Percentiles rank a stretch among this genome's conserved stretches.
These are phyloP conservation scores for Nasonovia ribisnigri DNA, from an alignment of 2,888 invertebrate genomes.

Conservation along the genomic window DNA sequence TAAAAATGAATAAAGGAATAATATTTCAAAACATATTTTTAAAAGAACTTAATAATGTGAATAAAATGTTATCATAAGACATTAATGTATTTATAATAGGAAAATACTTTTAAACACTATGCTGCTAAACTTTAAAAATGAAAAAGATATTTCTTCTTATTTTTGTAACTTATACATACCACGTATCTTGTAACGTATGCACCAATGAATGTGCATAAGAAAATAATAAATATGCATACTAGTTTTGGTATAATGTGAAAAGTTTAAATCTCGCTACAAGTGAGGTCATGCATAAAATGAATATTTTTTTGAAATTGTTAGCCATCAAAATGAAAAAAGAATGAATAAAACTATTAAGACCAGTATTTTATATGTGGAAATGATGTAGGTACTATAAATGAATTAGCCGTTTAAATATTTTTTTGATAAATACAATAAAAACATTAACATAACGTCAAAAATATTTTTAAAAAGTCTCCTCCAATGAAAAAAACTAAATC, in stretches of 20 bases:
- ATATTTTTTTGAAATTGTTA: constrained; percentile 15
- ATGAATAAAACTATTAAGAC: constrained; percentile 1
- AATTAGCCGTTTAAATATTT: not conserved
- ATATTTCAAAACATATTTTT: not conserved
- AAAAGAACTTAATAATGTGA: not conserved
- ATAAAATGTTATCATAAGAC: not conserved
- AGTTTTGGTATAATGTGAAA: constrained; percentile 13
- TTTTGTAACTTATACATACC: constrained; percentile 4
- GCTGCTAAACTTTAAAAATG: not conserved
- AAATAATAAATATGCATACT: constrained; percentile 16
- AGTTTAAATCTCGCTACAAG: constrained; percentile 51
- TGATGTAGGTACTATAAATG: not conserved
- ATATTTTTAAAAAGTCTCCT: not conserved
- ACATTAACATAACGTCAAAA: not conserved
- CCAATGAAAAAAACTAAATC: not conserved
- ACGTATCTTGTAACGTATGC: not conserved
- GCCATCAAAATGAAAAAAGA: not conserved
- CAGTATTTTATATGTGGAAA: constrained; percentile 6
- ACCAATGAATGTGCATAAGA: not conserved
- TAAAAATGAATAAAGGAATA: not conserved
- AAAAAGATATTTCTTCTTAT: constrained; percentile 5
- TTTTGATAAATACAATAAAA: not conserved
- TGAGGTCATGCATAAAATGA: constrained; percentile 38
- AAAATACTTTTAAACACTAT: not conserved
- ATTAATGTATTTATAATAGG: not conserved